These are phyloP conservation scores for Lethenteron reissneri DNA, from an alignment of 2,113 vertebrate species.

Conservation along the genomic window DNA sequence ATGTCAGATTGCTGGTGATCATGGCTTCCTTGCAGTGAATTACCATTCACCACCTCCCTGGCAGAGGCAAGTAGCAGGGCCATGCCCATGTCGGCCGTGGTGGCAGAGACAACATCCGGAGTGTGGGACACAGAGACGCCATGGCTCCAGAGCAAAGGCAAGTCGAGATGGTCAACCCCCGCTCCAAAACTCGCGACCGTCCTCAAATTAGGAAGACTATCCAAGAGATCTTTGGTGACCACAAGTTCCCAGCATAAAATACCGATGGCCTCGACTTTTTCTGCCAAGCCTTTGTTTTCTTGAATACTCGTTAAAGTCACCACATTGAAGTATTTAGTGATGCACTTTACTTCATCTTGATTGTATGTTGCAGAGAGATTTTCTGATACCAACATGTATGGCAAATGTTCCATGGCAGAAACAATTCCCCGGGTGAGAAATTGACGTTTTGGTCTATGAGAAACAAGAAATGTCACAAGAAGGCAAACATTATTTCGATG, in stretches of 20 bases:
- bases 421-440: too few relatives aligned
- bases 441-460: too few relatives aligned
- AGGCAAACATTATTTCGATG: too few relatives aligned
- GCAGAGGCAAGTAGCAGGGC: slow-evolving; percentile 40
- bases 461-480: too few relatives aligned
- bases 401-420: too few relatives aligned
- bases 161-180: slow-evolving; percentile 38
- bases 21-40: background rate
- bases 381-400: too few relatives aligned
- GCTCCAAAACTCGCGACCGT: slow-evolving; percentile 29
- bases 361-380: too few relatives aligned
- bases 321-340: too few relatives aligned
- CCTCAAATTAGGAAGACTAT: slow-evolving; percentile 29
- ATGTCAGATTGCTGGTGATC: too few relatives aligned
- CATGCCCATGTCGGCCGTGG: slow-evolving; percentile 42
- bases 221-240: slow-evolving; percentile 20
- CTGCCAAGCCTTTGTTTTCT: slow-evolving; percentile 15
- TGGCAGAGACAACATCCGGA: slow-evolving; percentile 21
- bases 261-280: slow-evolving; percentile 26
- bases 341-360: too few relatives aligned
- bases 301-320: too few relatives aligned
- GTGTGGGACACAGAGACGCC: slow-evolving; percentile 39
- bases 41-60: slow-evolving; percentile 32
- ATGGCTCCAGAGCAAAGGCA: slow-evolving; percentile 26
- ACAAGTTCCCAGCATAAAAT: slow-evolving; percentile 17